A percentile compares a stretch with the other conserved stretches of the same genome.
Evolutionary conservation across 35 echinoderm and acorn worm genomes (phyloP).

Genomic region (Apostichopus parvimensis): DNA sequence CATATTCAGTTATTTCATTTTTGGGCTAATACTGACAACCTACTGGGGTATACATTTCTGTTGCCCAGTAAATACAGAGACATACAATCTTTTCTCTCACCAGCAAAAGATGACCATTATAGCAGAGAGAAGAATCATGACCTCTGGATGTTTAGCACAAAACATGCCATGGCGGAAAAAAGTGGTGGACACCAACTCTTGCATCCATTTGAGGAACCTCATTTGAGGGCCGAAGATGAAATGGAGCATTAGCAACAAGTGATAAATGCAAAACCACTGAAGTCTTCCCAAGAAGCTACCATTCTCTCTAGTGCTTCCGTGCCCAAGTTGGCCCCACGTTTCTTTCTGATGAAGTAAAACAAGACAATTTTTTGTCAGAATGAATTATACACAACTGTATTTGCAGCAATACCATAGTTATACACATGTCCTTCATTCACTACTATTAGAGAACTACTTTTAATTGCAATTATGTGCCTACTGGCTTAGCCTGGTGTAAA

Average conservation of each 20-base stretch:
- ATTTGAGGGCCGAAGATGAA: slow-evolving; percentile 31
- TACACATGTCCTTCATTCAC: too few species aligned
- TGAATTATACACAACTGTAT: too few species aligned
- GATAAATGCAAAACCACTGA: not conserved
- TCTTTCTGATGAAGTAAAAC: not conserved
- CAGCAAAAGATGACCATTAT: slow-evolving; percentile 3
- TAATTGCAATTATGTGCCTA: too few species aligned
- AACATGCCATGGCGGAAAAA: slow-evolving; percentile 60
- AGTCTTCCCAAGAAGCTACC: not conserved
- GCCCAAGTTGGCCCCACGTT: not conserved
- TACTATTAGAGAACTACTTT: too few species aligned
- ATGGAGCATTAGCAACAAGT: not conserved
- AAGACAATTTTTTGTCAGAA: not conserved
- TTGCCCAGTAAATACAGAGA: too few species aligned
- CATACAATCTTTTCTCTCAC: too few species aligned
- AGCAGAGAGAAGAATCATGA: slow-evolving; percentile 32
- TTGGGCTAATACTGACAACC: too few species aligned
- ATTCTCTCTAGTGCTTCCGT: not conserved
- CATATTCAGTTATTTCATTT: too few species aligned
- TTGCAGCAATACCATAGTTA: too few species aligned
- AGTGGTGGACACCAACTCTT: slow-evolving; percentile 28
- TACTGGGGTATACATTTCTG: too few species aligned
- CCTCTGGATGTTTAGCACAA: slow-evolving; percentile 21
- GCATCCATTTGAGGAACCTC: slow-evolving; percentile 50
- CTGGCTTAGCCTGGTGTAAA: too few species aligned